Evolutionary conservation across 2,797 vertebrate species (phyloP).

Genomic region (Pipistrellus pipistrellus): DNA sequence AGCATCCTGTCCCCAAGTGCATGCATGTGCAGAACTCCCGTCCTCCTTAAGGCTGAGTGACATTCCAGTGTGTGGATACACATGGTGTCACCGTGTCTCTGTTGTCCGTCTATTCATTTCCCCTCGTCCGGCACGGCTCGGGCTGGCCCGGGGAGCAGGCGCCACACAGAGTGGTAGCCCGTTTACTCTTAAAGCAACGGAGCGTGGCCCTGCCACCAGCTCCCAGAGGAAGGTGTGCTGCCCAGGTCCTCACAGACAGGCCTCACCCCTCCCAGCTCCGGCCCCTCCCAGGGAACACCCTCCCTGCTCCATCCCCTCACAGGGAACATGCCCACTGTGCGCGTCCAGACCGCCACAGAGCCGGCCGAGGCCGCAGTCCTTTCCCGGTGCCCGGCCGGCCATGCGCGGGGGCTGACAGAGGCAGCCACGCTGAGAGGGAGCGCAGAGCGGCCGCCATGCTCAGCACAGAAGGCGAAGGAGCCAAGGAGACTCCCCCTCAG

Average conservation of each 20-base stretch:
- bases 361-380: not conserved
- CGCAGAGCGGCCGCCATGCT: slow-evolving; percentile 40
- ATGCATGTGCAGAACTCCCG: not conserved
- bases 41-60: not conserved
- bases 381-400: not conserved
- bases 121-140: fast-evolving
- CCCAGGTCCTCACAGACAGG: not conserved
- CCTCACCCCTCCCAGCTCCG: not conserved
- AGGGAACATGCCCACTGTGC: not conserved
- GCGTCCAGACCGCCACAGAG: not conserved
- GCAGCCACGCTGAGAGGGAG: slow-evolving; percentile 61
- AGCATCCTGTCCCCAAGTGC: not conserved
- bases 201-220: not conserved
- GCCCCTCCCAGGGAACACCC: not conserved
- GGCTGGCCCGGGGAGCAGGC: not conserved
- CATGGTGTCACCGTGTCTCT: not conserved
- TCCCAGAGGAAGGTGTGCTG: not conserved
- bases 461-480: slow-evolving; percentile 44
- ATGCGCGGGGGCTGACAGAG: slow-evolving; percentile 13
- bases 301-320: not conserved
- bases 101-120: not conserved
- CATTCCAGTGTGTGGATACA: no score
- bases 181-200: not conserved
- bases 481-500: slow-evolving; percentile 57
- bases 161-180: not conserved